Percentiles rank a stretch among this genome's conserved stretches.
Conservation (phyloP, 2,113 vertebrate species). For the Hippocampus abdominalis region DNA sequence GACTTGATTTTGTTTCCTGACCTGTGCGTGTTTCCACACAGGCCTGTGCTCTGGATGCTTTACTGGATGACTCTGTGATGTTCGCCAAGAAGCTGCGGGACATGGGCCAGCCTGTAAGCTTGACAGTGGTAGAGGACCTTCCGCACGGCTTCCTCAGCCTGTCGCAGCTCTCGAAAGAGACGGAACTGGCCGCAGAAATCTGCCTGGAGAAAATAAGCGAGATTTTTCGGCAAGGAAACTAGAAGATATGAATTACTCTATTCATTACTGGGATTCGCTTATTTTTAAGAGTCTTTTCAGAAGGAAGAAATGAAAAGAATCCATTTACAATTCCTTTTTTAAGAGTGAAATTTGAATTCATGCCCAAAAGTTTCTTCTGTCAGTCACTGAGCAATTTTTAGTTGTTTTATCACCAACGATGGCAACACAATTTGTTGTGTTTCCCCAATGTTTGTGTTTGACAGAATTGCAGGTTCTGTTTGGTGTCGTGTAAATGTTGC, state of each 20-base stretch:
- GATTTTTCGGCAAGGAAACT: constrained; percentile 57
- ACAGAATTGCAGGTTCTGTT: background rate
- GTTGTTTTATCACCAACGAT: background rate
- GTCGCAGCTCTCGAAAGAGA: constrained; percentile 76
- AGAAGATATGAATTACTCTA: constrained; percentile 5
- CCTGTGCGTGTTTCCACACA: constrained; percentile 34
- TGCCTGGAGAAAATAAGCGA: constrained; percentile 75
- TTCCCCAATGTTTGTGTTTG: background rate
- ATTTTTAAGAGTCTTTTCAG: background rate
- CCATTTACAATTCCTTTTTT: background rate
- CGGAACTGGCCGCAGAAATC: constrained; percentile 66
- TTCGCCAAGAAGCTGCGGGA: constrained; percentile 80
- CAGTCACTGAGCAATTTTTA: no score
- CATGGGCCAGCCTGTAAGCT: constrained; percentile 74
- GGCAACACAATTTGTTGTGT: background rate
- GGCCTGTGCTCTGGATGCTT: constrained; percentile 85
- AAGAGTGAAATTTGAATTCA: background rate
- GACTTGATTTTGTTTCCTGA: background rate
- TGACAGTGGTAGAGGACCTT: constrained; percentile 82
- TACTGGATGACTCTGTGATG: constrained; percentile 88
- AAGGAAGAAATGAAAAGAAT: background rate
- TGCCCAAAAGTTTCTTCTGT: background rate
- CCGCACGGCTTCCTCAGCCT: constrained; percentile 89
- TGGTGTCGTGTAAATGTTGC: background rate
- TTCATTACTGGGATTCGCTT: background rate